Evolutionary conservation across 2,888 invertebrate genomes (phyloP), one percentile per base, ranked within the genome.

Genomic region (Cheilosia impressa): DNA sequence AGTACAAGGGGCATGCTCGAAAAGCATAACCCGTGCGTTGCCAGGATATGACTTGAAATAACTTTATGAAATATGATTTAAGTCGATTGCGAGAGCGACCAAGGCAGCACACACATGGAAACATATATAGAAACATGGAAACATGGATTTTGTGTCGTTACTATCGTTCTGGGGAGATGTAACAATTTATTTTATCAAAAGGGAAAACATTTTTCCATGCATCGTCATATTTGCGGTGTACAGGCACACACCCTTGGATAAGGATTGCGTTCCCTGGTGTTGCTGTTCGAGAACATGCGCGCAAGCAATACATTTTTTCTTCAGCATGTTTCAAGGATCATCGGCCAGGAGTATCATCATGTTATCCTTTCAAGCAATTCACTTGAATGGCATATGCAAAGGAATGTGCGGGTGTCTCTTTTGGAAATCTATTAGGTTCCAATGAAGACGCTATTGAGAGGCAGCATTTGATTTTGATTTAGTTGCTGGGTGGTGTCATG

Each of bases 341-440:
- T 63, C 63, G 45, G 63, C 63, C 73, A 73, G 63, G 73, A 34
- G 65, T 65, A 65, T 55, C 77, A 62, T 82, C 53, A 52, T 72
- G 72, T 77, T 72, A 66, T 82, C 71, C 71, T 77, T 71, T 24
- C 71, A 41, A 19, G 55, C 82, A 68, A 62, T 80, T 80, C 66
- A 55, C 68, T 71, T 41, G 62, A 22, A 19, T 75, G 80, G 62
- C 80, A 76, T 81, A 81, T 75, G 80, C 55, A 69, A 69, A 75
- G 43, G 62, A 47, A 68, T 73, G 57, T 41, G 24, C 2, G 62
- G 31, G 27, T 58, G 43, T 65, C 43, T 58, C 38, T 15, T 13
- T 34, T 60, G 22, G 38, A 55, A 76, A 69, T 76, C 65, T 72
- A 77, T 82, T 82, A 72, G 53, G 78, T 55, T 60, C 52, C 76